These are phyloP conservation scores for Chionomys nivalis DNA, from an alignment of 2,113 vertebrate species.

Conservation along the genomic window DNA sequence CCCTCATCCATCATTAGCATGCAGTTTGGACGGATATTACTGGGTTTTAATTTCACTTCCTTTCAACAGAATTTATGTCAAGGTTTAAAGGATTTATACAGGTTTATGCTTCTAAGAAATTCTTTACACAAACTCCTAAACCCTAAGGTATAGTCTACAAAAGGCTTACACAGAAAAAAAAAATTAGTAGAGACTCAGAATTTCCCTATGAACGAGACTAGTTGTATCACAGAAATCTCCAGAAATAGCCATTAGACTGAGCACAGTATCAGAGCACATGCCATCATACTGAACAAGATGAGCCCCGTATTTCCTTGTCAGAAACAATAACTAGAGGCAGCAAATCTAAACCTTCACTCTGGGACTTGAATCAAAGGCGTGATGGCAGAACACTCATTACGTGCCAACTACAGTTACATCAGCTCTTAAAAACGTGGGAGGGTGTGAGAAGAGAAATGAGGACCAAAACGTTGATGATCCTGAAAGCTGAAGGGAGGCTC, in stretches of 20 bases:
- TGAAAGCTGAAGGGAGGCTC: neutral
- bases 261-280: neutral
- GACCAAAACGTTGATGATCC: neutral
- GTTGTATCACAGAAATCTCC: conserved; percentile 46
- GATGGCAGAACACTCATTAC: neutral
- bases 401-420: conserved; percentile 9
- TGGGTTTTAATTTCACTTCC: conserved; percentile 85
- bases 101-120: conserved; percentile 64
- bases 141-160: conserved; percentile 76
- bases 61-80: conserved; percentile 89
- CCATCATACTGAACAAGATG: conserved; percentile 18
- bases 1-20: conserved; percentile 80
- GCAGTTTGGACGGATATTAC: conserved; percentile 81
- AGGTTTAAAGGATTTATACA: conserved; percentile 86
- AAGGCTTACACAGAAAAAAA: conserved; percentile 25
- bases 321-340: conserved; percentile 21
- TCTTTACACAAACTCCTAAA: conserved; percentile 76
- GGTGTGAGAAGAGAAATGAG: neutral
- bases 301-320: conserved; percentile 37
- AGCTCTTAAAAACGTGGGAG: neutral
- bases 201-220: conserved; percentile 48
- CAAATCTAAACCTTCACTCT: neutral
- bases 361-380: neutral
- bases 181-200: conserved; percentile 58
- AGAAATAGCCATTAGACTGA: neutral